Percentiles rank a stretch among this genome's conserved stretches.
Conservation (phyloP, 2,113 vertebrate species). For the Trochalopteron elliotii region DNA sequence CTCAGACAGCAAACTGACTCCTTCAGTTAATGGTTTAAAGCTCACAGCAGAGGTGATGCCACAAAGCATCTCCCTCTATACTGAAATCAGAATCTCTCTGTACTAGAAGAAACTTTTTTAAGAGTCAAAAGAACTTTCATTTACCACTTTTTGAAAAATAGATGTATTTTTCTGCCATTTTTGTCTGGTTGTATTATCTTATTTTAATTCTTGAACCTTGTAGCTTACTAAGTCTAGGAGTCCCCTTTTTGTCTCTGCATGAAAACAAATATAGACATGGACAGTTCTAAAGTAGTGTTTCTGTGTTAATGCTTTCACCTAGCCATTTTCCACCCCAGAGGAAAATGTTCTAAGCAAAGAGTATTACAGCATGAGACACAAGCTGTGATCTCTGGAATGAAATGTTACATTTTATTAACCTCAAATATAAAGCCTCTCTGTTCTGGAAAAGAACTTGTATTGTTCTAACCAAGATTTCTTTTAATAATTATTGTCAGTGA, state of each 20-base stretch:
- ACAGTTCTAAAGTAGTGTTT: neutral
- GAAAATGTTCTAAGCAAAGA: slow-evolving; percentile 28
- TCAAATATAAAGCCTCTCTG: slow-evolving; percentile 28
- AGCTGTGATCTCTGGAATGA: slow-evolving; percentile 30
- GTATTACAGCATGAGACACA: slow-evolving; percentile 41
- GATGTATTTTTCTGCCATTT: neutral
- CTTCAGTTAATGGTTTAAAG: neutral
- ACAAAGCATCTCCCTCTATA: neutral
- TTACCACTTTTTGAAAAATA: neutral
- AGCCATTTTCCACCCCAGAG: slow-evolving; percentile 20
- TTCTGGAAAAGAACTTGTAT: neutral
- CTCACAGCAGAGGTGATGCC: neutral
- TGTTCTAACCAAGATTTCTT: neutral
- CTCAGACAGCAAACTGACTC: neutral
- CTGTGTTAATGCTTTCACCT: neutral
- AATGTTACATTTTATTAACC: slow-evolving; percentile 48
- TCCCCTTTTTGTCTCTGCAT: neutral
- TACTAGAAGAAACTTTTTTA: neutral
- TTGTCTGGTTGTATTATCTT: neutral
- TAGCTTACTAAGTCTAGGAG: neutral
- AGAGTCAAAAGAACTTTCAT: neutral
- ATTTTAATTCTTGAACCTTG: neutral
- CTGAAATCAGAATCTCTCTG: neutral
- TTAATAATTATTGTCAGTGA: slow-evolving; percentile 23
- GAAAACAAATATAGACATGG: neutral